Evolutionary conservation across 1,140 invertebrate species (phyloP).

Genomic region (Ladona fulva): DNA sequence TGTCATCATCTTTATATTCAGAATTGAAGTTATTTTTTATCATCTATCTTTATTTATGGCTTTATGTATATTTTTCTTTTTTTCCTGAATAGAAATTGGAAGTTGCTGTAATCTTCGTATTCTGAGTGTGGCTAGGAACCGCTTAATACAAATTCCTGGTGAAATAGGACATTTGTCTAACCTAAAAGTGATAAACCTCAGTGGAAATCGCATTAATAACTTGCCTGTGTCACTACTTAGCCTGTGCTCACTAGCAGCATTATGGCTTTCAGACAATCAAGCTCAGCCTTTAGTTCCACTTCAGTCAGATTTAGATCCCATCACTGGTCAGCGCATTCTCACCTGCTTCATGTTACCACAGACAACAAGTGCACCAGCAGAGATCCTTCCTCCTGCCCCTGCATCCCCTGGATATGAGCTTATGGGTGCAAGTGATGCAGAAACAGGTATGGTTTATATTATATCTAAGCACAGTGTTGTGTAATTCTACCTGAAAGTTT

Average conservation of each 20-base stretch:
- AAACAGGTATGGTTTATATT: not conserved
- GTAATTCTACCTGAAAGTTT: no score
- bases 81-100: conserved; percentile 62
- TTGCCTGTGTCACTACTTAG: conserved; percentile 88
- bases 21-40: no score
- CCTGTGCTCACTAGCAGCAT: conserved; percentile 72
- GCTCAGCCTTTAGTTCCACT: conserved; percentile 83
- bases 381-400: not conserved
- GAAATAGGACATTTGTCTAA: conserved; percentile 80
- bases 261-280: conserved; percentile 91
- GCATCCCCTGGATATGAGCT: conserved; percentile 13
- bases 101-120: conserved; percentile 76
- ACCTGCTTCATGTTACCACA: conserved; percentile 91
- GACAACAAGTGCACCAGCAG: conserved; percentile 19
- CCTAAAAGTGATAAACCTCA: conserved; percentile 82
- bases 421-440: not conserved
- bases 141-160: conserved; percentile 67
- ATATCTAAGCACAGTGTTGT: no score
- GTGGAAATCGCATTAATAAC: conserved; percentile 75
- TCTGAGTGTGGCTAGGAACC: conserved; percentile 77
- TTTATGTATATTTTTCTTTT: conserved; percentile 19
- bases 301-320: conserved; percentile 75
- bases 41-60: no score
- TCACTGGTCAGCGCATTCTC: conserved; percentile 71
- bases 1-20: no score